Evolutionary conservation across 2,797 vertebrate genomes (phyloP), one percentile per base, ranked within the genome.

Genomic region (Cygnus olor): DNA sequence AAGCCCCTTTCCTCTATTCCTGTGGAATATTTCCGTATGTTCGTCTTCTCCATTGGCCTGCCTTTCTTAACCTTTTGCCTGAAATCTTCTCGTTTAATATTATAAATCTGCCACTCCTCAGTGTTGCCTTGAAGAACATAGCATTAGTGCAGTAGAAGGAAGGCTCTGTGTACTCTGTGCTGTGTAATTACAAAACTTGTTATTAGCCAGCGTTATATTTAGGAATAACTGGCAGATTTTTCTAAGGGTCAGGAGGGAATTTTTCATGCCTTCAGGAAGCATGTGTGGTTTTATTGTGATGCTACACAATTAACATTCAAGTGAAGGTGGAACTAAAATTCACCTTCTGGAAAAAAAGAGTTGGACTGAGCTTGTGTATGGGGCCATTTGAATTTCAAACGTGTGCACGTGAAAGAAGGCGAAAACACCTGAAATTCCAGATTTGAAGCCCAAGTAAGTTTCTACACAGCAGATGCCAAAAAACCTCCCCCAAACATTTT

Each of bases 161-260:
- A 95, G 81, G 42, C 54, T 94, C 49, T 78, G 44, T 87, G 88
- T 83, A 86, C 69, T 92, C 80, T 94, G 74, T 90, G 79, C 81
- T 95, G 64, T 94, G 65, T 92, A 95, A 94, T 95, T 95, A 91
- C 49, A 76, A 79, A 94, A 88, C 68, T 94, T 94, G 65, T 93
- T 94, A 93, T 90, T 96, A 95, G 64, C 53, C 28, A 73, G 71
- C 49, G 90, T 95, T 96, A 71, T 95, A 88, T 90, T 94, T 96
- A 87, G 84, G 72, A 95, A 66, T 92, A 93, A 85, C 47, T 85
- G 81, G 65, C 58, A 95, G 69, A 78, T 27, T 88, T 95, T 95
- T 95, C 83, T 90, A 74, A 92, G 86, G 74, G 84, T 90, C 80
- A 85, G 86, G 65, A 89, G 86, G 63, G 86, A 93, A 47, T 45